Conservation (phyloP, 2,888 invertebrate species). For the Orchesellides sinensis region DNA sequence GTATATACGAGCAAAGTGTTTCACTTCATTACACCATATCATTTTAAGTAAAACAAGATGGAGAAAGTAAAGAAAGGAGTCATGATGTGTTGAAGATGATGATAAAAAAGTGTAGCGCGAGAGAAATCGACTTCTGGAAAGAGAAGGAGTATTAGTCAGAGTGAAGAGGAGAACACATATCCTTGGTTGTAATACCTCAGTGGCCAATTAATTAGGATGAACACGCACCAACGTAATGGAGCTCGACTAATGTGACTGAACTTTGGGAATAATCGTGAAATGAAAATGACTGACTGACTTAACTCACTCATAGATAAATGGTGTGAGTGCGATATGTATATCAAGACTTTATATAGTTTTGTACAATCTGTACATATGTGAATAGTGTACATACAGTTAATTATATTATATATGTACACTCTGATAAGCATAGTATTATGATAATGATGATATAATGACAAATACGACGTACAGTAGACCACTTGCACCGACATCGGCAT, state of each 20-base stretch:
- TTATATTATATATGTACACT: no score
- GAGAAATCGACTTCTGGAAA: not conserved
- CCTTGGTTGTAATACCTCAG: conserved; percentile 24
- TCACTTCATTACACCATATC: no score
- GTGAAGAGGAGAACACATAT: conserved; percentile 12
- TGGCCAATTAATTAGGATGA: conserved; percentile 45
- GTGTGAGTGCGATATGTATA: not conserved
- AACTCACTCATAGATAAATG: no score
- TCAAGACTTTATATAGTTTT: not conserved
- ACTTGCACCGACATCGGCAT: no score
- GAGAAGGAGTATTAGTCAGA: not conserved
- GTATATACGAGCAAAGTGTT: no score
- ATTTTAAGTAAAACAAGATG: not conserved
- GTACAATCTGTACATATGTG: not conserved
- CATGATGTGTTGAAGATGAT: not conserved
- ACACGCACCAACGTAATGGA: conserved; percentile 38
- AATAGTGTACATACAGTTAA: no score
- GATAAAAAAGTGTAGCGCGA: no score
- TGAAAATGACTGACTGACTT: conserved; percentile 24
- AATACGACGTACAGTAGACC: not conserved
- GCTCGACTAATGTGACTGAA: conserved; percentile 26
- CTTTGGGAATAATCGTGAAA: not conserved
- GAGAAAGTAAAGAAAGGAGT: not conserved
- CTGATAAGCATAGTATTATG: no score
- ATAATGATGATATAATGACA: not conserved